Conservation (phyloP, 2,113 vertebrate genomes). For the Pantherophis guttatus region DNA sequence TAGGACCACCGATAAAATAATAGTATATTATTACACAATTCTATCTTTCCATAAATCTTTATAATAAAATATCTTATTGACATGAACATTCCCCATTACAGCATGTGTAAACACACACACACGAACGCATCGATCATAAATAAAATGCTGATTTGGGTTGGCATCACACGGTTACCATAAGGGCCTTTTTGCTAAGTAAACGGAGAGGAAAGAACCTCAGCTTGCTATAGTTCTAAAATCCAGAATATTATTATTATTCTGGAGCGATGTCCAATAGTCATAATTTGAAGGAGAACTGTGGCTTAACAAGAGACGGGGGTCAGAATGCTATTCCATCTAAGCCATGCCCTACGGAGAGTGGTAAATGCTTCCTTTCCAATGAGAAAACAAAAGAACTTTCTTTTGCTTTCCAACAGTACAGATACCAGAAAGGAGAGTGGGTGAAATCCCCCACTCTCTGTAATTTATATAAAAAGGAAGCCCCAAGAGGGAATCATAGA, state of each 20-base stretch:
- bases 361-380: slow-evolving; percentile 36
- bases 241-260: slow-evolving; percentile 28
- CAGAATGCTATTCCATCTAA: slow-evolving; percentile 39
- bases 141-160: slow-evolving; percentile 62
- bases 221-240: slow-evolving; percentile 56
- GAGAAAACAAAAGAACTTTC: slow-evolving; percentile 8
- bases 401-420: slow-evolving; percentile 4
- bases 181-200: slow-evolving; percentile 50
- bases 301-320: slow-evolving; percentile 36
- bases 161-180: slow-evolving; percentile 43
- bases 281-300: background rate
- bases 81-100: slow-evolving; percentile 62
- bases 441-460: slow-evolving; percentile 29
- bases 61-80: slow-evolving; percentile 80
- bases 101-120: slow-evolving; percentile 58
- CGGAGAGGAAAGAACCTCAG: slow-evolving; percentile 53
- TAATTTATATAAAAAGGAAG: background rate
- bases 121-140: slow-evolving; percentile 32
- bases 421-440: slow-evolving; percentile 34
- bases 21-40: slow-evolving; percentile 68
- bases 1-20: slow-evolving; percentile 57
- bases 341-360: slow-evolving; percentile 55
- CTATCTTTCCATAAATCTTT: slow-evolving; percentile 75
- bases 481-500: slow-evolving; percentile 52
- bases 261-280: background rate